Conservation (phyloP, 1,140 invertebrate species). For the Camponotus pennsylvanicus region DNA sequence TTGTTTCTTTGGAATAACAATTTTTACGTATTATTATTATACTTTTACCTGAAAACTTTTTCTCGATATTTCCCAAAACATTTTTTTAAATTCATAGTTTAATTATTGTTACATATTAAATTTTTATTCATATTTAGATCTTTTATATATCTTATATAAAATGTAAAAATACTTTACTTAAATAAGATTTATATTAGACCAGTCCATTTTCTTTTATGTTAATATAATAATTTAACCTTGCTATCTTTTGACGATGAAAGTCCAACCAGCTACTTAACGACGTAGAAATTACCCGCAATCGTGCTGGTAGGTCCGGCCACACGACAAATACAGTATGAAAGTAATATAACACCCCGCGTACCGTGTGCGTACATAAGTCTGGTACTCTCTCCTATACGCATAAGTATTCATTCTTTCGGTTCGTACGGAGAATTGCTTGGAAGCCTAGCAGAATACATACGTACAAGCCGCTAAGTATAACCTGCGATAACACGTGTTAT, state of each 20-base stretch:
- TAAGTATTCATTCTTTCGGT: constrained; percentile 66
- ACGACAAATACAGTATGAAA: constrained; percentile 69
- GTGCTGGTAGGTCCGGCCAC: constrained; percentile 43
- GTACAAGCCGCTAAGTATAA: constrained; percentile 53
- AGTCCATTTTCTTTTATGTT: not conserved
- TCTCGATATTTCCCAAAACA: not conserved
- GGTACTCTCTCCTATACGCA: constrained; percentile 62
- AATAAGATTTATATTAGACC: too few relatives aligned
- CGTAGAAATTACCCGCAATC: constrained; percentile 59
- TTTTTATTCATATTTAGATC: too few relatives aligned
- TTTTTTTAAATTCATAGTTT: not conserved
- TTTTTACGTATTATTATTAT: not conserved
- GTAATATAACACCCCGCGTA: constrained; percentile 76
- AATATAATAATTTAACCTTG: not conserved
- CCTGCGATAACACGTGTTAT: constrained; percentile 67
- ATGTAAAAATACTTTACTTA: not conserved
- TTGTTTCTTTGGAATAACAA: too few relatives aligned
- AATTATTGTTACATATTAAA: too few relatives aligned
- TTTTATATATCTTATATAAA: not conserved
- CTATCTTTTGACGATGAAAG: constrained; percentile 7
- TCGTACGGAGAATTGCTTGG: constrained; percentile 59
- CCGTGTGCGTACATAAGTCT: constrained; percentile 48
- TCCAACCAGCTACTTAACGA: constrained; percentile 54
- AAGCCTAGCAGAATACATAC: constrained; percentile 57
- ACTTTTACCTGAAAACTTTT: not conserved